A percentile compares a stretch with the other conserved stretches of the same genome.
Conservation (phyloP, 2,797 vertebrate species). For the Syndactyla subalaris region DNA sequence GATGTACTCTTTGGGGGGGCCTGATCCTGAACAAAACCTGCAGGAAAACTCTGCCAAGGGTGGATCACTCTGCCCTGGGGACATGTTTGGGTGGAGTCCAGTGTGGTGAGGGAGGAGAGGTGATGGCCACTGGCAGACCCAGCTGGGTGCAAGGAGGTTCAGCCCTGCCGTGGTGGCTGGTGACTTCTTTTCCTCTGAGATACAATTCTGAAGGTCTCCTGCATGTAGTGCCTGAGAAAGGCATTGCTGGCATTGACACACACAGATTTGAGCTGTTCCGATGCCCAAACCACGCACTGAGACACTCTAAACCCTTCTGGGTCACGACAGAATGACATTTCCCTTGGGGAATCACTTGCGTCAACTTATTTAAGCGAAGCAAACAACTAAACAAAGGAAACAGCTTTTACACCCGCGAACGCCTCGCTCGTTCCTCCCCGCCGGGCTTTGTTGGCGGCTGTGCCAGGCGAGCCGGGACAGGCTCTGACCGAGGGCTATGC, state of each 20-base stretch:
- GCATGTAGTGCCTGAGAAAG: rapidly evolving
- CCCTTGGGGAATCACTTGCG: background rate
- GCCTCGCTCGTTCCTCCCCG: background rate
- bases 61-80: background rate
- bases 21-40: background rate
- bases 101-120: background rate
- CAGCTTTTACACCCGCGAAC: background rate
- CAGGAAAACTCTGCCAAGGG: background rate
- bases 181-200: background rate
- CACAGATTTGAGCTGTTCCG: background rate
- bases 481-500: background rate
- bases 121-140: background rate
- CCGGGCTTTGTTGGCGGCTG: background rate
- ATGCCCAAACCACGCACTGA: background rate
- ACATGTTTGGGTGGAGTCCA: background rate
- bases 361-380: background rate
- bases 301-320: background rate
- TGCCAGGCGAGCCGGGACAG: background rate
- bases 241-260: background rate
- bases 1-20: background rate
- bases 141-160: background rate
- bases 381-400: conserved; percentile 7
- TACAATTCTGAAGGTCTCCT: background rate
- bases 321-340: background rate
- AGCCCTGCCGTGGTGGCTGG: background rate